phyloP scores from a whole-genome alignment of 2,797 vertebrate species.

The Meda fulgida region DNA sequence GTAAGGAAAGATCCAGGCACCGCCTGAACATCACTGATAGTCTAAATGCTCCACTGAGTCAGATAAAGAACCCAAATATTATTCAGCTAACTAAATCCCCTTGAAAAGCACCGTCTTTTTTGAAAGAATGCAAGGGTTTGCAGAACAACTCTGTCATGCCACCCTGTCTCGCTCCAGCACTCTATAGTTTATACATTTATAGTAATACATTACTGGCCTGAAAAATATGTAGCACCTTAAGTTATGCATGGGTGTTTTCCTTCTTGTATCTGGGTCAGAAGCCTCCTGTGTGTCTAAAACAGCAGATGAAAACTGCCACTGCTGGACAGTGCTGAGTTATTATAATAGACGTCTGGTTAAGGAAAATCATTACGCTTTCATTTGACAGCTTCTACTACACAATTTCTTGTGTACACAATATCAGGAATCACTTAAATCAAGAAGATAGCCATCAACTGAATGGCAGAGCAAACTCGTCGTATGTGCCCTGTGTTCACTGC shows the following conservation, averaged over 20 bases:
- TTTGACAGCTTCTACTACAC: constrained; percentile 2
- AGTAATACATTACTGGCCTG: constrained; percentile 53
- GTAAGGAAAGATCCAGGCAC: not conserved
- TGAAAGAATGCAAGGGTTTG: constrained; percentile 13
- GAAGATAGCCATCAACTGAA: constrained; percentile 34
- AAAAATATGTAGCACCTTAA: constrained; percentile 44
- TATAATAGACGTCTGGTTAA: constrained; percentile 1
- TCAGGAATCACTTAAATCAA: constrained; percentile 38
- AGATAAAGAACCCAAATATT: constrained; percentile 30
- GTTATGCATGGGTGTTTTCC: constrained; percentile 50
- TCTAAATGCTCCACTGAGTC: constrained; percentile 21
- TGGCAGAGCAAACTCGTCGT: not conserved
- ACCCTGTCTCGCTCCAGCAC: constrained; percentile 40
- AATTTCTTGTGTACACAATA: no score
- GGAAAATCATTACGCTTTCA: constrained; percentile 20
- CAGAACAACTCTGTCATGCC: constrained; percentile 20
- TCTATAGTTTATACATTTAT: constrained; percentile 51
- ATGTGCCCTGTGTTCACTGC: not conserved
- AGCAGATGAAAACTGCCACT: constrained; percentile 28
- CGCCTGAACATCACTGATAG: constrained; percentile 16
- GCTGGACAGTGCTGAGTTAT: constrained; percentile 33
- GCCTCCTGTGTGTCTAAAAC: constrained; percentile 18
- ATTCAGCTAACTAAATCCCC: constrained; percentile 35
- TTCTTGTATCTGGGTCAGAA: constrained; percentile 57
- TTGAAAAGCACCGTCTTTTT: constrained; percentile 24